phyloP scores from a whole-genome alignment of 92 coral and sea anemone genomes.

The Palythoa caribaeorum region DNA sequence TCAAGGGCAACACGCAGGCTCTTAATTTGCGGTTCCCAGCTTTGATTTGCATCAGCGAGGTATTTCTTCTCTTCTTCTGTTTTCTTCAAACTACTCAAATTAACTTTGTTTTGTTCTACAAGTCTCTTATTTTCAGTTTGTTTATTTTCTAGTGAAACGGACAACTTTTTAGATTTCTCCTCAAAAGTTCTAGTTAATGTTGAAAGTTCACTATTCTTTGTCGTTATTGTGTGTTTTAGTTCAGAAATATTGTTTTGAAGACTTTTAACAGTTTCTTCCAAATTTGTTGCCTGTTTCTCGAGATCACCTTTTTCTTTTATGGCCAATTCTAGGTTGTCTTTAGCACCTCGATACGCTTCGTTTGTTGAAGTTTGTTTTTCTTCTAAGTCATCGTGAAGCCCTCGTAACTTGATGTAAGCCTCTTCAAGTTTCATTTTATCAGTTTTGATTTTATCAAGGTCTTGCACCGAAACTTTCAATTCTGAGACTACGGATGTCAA shows the following conservation, averaged over 20 bases:
- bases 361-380: conserved; percentile 63
- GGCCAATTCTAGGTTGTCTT: conserved; percentile 47
- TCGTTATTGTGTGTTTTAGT: conserved; percentile 53
- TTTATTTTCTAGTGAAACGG: conserved; percentile 68
- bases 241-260: conserved; percentile 66
- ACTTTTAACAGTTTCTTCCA: conserved; percentile 61
- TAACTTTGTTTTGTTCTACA: conserved; percentile 45
- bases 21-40: conserved; percentile 59
- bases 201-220: conserved; percentile 68
- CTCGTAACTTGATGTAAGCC: conserved; percentile 50
- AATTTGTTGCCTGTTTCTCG: conserved; percentile 65
- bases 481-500: conserved; percentile 64
- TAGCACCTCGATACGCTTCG: conserved; percentile 40
- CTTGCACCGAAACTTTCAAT: conserved; percentile 53
- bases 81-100: conserved; percentile 59
- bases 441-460: conserved; percentile 57
- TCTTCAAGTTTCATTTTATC: conserved; percentile 72
- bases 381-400: conserved; percentile 63
- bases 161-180: conserved; percentile 64
- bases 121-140: conserved; percentile 61
- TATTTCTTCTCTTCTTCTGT: conserved; percentile 54
- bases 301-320: conserved; percentile 68
- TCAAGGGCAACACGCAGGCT: conserved; percentile 63
- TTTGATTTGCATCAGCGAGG: conserved; percentile 49
- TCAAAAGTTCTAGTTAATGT: conserved; percentile 64